Base-by-base conservation (phyloP, 2,888 invertebrate species). In the Lasius platythorax region DNA sequence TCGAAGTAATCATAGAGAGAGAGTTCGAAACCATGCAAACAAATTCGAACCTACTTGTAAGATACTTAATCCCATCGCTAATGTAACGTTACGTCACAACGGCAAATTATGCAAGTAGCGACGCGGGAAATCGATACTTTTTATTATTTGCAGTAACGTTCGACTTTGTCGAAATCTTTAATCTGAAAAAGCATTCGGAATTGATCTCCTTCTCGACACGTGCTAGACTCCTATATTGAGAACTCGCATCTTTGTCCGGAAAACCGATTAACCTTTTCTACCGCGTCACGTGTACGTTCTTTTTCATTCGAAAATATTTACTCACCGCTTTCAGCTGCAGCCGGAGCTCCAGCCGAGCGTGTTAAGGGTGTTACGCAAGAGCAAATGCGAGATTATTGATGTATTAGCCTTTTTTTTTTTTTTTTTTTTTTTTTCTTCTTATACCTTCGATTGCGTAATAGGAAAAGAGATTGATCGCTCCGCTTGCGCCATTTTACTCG, bases 401-500 rank as follows among this genome's bases (percentile, higher is more conserved):
- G 61, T 68, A 79, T 79, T 61, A 79, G 33, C 23, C n/a, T 23
- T 79, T 70, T 70, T 46, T 70, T 37, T 9, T 18, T 68, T 70
- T 61, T 46, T 46, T 37, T 46, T 58, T 37, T 46, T 58, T 23
- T 23, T 23, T 23, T 23, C 28, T 46, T 58, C 15, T n/a, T 46
- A 18, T 18, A 68, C 11, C 11, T 12, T 58, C 61, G 37, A 18
- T 61, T 70, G 33, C 46, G 68, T 37, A 43, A 78, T 78, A 58
- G 64, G 61, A 79, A 70, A 70, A 61, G 28, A 70, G 79, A 79
- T 68, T 79, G 70, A 79, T 79, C 58, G 33, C 12, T 23, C 40
- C 33, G 70, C 79, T 79, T 70, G 79, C 33, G 61, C 8, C 70
- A 70, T 79, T 79, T 79, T 33, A 79, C 68, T 68, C 79, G 11